Percentiles rank a stretch among this genome's conserved stretches.
These are phyloP conservation scores for Platysternon megacephalum DNA, from an alignment of 2,113 vertebrate species.

Conservation along the genomic window DNA sequence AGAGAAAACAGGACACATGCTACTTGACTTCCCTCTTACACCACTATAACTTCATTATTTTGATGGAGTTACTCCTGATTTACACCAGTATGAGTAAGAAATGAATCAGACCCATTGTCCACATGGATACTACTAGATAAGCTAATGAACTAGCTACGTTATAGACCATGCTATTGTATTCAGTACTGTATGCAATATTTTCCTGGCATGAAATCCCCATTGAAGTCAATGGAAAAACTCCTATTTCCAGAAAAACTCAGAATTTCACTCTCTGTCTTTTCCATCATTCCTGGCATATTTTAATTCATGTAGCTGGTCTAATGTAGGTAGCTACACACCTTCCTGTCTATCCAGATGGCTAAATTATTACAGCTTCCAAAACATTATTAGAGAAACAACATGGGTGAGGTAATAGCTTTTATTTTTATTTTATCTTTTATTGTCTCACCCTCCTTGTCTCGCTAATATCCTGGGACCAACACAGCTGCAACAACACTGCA, in stretches of 20 bases:
- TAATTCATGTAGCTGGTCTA: background rate
- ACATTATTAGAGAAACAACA: background rate
- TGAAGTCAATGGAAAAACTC: background rate
- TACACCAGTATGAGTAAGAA: background rate
- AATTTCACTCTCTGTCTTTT: background rate
- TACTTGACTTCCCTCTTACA: background rate
- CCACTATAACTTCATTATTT: background rate
- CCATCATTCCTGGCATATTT: background rate
- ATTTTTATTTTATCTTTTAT: background rate
- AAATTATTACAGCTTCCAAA: background rate
- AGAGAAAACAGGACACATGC: background rate
- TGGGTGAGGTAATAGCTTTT: background rate
- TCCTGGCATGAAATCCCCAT: background rate
- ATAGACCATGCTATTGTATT: background rate
- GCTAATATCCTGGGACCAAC: background rate
- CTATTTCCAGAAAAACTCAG: accelerated
- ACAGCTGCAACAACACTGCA: too few relatives aligned
- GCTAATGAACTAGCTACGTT: background rate
- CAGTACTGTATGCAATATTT: background rate
- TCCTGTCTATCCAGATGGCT: background rate
- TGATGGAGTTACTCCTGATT: background rate
- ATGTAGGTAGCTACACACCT: accelerated
- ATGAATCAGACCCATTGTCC: background rate
- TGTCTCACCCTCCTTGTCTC: background rate
- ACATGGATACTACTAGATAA: accelerated